Conservation (phyloP, 2,797 vertebrate species). For the Sternotherus odoratus region DNA sequence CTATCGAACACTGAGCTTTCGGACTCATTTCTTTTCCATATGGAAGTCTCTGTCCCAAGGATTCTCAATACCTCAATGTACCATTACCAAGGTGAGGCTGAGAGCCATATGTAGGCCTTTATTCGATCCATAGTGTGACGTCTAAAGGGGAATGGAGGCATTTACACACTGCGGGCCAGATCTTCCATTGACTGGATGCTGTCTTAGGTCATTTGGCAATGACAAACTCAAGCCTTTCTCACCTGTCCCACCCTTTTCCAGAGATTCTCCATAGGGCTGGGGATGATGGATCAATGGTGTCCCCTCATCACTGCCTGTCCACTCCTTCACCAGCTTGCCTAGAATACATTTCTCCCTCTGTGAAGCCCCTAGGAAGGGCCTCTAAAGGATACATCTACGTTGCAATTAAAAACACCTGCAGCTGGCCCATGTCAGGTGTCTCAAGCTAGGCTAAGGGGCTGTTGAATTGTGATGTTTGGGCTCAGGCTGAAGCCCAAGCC, state of each 20-base stretch:
- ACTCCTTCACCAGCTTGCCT: background rate
- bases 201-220: background rate
- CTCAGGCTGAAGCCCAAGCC: background rate
- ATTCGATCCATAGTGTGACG: accelerated
- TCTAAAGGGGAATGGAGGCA: accelerated
- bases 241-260: background rate
- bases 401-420: background rate
- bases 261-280: background rate
- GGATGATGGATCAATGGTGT: background rate
- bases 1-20: accelerated
- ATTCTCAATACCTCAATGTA: background rate
- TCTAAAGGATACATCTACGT: background rate
- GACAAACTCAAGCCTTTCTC: background rate
- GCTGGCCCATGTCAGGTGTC: background rate
- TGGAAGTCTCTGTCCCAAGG: accelerated
- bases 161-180: background rate
- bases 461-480: background rate
- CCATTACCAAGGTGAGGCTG: accelerated
- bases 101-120: background rate
- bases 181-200: background rate
- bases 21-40: accelerated
- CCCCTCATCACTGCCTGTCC: accelerated
- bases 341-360: background rate
- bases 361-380: background rate
- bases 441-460: background rate